Conservation (phyloP, 2,113 vertebrate genomes). For the Ictalurus punctatus region DNA sequence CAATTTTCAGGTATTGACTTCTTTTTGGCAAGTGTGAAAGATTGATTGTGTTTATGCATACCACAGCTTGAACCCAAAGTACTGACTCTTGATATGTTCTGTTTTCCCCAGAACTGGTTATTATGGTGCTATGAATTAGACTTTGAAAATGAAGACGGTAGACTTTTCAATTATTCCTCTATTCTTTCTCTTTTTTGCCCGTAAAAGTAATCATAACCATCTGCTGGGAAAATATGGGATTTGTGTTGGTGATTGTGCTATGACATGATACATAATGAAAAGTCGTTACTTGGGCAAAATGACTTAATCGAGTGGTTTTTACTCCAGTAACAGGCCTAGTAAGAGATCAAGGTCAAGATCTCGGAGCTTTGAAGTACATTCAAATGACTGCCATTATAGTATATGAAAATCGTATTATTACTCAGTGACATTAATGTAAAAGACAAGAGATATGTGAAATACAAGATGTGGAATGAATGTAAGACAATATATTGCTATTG, state of each 20-base stretch:
- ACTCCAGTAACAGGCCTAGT: slow-evolving; percentile 24
- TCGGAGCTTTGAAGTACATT: slow-evolving; percentile 10
- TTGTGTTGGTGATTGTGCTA: slow-evolving; percentile 47
- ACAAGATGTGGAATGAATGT: not conserved
- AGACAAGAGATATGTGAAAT: not conserved
- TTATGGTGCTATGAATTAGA: not conserved
- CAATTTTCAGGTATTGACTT: slow-evolving; percentile 12
- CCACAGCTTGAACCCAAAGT: not conserved
- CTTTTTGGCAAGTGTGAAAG: not conserved
- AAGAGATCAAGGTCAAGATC: slow-evolving; percentile 11
- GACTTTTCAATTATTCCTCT: not conserved
- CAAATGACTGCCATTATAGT: slow-evolving; percentile 4
- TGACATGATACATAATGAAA: slow-evolving; percentile 51
- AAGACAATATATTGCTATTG: not conserved
- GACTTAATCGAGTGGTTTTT: slow-evolving; percentile 43
- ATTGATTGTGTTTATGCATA: not conserved
- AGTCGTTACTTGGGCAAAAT: slow-evolving; percentile 47
- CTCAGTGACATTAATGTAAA: not conserved
- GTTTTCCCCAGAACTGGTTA: not conserved
- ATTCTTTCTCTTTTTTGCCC: not conserved
- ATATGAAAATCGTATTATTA: not conserved
- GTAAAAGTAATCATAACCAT: slow-evolving; percentile 51
- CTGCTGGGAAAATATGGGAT: slow-evolving; percentile 54
- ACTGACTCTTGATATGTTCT: not conserved
- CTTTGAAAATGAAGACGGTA: slow-evolving; percentile 3